Evolutionary conservation across 2,113 vertebrate species (phyloP), one percentile per base, ranked within the genome.

Genomic region (Salvelinus namaycush): DNA sequence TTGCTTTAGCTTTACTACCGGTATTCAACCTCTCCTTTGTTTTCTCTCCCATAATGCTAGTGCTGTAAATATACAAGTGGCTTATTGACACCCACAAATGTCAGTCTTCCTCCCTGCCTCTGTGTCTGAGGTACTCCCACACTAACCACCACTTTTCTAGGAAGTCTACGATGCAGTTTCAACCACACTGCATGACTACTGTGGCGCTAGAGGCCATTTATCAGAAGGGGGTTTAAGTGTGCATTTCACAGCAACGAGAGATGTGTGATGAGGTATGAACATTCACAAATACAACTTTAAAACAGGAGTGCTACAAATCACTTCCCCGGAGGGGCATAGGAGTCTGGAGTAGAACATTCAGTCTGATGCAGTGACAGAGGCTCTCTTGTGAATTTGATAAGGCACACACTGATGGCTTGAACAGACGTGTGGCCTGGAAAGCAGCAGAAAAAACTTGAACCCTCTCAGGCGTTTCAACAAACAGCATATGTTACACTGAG

Each of bases 401-500:
- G 82, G 88, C 87, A 84, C 79, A 90, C 81, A 6, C 85, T 89
- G 88, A 92, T 88, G 88, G 84, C 82, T 92, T 88, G 81, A 93
- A 90, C 92, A 93, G 91, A 90, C 87, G 80, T 84, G 84, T 82
- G 88, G 87, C 86, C 87, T 89, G 87, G 84, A 90, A 86, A 87
- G 75, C 69, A 86, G 81, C 65, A 84, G 81, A 68, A 70, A 62
- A 22, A 39, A 70, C 26, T 54, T 72, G 82, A 34, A 76, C 79
- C 90, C 78, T 87, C 86, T 87, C 85, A 89, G 87, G 87, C 88
- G 82, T 92, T 91, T 87, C 82, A 87, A 92, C 87, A 93, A 91
- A 92, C 90, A 93, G 91, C 94, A 93, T 92, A 93, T 94, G 94
- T 89, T 92, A 88, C 88, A 82, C 89, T 80, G 87, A 88, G 89